Evolutionary conservation across 1,140 invertebrate species (phyloP), one percentile per base, ranked within the genome.

Genomic region (Centruroides sculpturatus): DNA sequence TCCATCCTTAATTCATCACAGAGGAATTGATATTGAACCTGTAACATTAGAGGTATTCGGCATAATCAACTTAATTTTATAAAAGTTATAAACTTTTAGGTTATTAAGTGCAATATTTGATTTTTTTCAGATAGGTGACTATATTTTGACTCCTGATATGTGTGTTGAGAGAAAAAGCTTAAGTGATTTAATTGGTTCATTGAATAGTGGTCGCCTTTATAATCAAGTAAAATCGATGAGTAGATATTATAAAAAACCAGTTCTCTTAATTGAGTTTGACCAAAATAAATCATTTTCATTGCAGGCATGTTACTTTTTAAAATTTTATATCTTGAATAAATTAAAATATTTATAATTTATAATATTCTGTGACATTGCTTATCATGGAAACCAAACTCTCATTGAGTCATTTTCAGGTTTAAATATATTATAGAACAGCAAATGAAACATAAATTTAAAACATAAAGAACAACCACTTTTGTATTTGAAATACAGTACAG

Each of bases 101-200:
- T 23, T 23, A 23, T 23, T 23, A 23, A 23, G 23, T 23, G 2
- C 23, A 41, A 41, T 41, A 41, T 41, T 41, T 41, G 8, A 41
- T 5, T 41, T 41, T 41, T 41, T 53, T 36, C 23, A 53, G 51
- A 8, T 53, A 6, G 41, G 94, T 2, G 96, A 99, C 76, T 99
- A 99, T 71, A 94, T 99, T 67, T 76, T 99, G 3, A 94, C 94
- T 0, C 89, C 92, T 1, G 92, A 98, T 35, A 89, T 98, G 67
- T 95, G 89, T 70, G 83, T 99, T 4, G 97, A 99, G 75, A 78
- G 97, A 6, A 99, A 99, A 78, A 96, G 92, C 61, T 82, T 99
- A 35, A 92, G 89, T 41, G 97, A 99, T 83, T 77, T 99, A 59
- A 94, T 98, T 72, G 92, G 92, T 12, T 98, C 94, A 0, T 76